Conservation (phyloP, 2,888 invertebrate species). For the Aromia moschata region DNA sequence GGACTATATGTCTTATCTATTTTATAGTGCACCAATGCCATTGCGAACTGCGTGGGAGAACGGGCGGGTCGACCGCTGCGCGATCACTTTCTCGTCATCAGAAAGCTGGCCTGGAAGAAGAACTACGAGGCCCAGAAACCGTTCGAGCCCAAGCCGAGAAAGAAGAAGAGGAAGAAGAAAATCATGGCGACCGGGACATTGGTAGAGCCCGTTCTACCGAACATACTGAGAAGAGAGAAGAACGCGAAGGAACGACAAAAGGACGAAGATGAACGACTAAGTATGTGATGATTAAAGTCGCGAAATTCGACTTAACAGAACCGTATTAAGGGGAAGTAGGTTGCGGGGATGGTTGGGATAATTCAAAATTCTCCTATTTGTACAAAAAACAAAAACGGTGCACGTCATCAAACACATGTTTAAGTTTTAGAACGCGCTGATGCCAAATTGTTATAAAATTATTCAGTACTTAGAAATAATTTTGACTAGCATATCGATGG, state of each 20-base stretch:
- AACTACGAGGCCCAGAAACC: conserved; percentile 52
- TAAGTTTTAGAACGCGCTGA: too few species aligned
- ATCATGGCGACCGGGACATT: conserved; percentile 20
- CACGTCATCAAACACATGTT: too few species aligned
- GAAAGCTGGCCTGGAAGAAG: conserved; percentile 58
- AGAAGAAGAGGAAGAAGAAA: conserved; percentile 48
- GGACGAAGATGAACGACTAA: conserved; percentile 5
- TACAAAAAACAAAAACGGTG: too few species aligned
- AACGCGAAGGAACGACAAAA: background rate
- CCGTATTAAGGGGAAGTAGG: too few species aligned
- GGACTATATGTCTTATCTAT: too few species aligned
- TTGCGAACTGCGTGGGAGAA: conserved; percentile 59
- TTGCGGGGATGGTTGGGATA: too few species aligned
- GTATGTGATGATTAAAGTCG: conserved; percentile 1
- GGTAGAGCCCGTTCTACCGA: conserved; percentile 29
- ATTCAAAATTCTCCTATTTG: too few species aligned
- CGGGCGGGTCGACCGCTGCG: conserved; percentile 58
- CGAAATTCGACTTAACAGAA: background rate
- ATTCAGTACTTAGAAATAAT: too few species aligned
- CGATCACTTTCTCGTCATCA: conserved; percentile 60
- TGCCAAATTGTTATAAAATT: too few species aligned
- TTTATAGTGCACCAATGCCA: conserved; percentile 58
- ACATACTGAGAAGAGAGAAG: conserved; percentile 10
- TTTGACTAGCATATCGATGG: too few species aligned
- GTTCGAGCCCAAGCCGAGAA: conserved; percentile 47